Evolutionary conservation across 2,888 invertebrate species (phyloP).

Genomic region (Syrphus vitripennis): DNA sequence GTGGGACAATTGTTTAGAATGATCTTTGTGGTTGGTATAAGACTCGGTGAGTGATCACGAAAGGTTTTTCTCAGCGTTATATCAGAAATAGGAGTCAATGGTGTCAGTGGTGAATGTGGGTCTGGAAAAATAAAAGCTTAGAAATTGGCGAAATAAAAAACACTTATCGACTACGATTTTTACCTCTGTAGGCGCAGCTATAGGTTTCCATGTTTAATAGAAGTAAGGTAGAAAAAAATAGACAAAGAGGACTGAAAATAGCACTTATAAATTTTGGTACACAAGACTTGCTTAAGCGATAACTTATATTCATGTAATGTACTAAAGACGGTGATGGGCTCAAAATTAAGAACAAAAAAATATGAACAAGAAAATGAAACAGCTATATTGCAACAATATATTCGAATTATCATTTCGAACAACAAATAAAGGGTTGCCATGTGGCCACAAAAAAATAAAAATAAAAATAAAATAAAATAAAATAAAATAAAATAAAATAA

Average conservation of each 20-base stretch:
- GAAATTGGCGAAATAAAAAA: neutral
- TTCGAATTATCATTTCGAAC: neutral
- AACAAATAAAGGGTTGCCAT: neutral
- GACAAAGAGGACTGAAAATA: neutral
- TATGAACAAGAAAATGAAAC: neutral
- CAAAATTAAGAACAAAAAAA: neutral
- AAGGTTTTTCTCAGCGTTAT: slow-evolving; percentile 30
- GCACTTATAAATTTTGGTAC: neutral
- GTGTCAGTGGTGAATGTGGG: slow-evolving; percentile 61
- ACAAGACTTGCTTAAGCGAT: neutral
- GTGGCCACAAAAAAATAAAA: neutral
- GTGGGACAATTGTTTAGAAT: slow-evolving; percentile 35
- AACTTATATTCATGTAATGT: neutral
- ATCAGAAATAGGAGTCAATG: slow-evolving; percentile 43
- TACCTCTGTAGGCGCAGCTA: slow-evolving; percentile 62
- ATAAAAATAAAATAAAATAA: neutral
- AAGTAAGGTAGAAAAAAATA: neutral
- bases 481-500: neutral
- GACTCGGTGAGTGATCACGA: slow-evolving; percentile 61
- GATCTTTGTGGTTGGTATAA: slow-evolving; percentile 41
- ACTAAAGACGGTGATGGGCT: neutral
- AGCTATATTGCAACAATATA: neutral
- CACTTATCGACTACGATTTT: neutral
- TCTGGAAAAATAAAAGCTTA: slow-evolving; percentile 1
- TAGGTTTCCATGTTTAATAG: slow-evolving; percentile 51